Evolutionary conservation across 35 echinoderm and acorn worm genomes (phyloP), one percentile per base, ranked within the genome.

Genomic region (Amphiura filiformis): DNA sequence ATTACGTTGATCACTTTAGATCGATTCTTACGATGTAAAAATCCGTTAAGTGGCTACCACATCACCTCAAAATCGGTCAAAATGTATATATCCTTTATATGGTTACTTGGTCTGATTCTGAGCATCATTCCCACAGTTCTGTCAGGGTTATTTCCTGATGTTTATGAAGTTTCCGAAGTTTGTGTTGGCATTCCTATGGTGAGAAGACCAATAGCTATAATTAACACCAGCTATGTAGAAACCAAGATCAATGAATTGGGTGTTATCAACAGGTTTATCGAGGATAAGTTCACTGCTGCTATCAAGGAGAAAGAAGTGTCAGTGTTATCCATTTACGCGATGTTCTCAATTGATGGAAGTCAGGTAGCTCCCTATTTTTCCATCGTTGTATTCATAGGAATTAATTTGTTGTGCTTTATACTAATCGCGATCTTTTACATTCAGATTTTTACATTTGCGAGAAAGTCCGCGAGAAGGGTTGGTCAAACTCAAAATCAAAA

Each of bases 1-100:
- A 80, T 80, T 22, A 80, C 78, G 18, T 39, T 80, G 38, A 80
- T 80, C 5, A 80, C 35, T 80, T 17, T 80, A 35, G 78, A 80
- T 32, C 3, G 78, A 22, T 80, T 80, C 34, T 32, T 11, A 37
- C 13, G 78, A 37, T 4, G 7, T 7, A 18, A 37, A 32, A 12
- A 37, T 36, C 78, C 78, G 3, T 80, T 80, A 13, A 80, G 78
- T 37, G 15, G 13, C 1, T 26, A 18, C n/a, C 34, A 32, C 4
- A 2, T 70, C 7, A 70, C 1, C 7, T 23, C 61, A 70, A 18
- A 11, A 3, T 30, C 15, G 2, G 61, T 23, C 9, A 70, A 70
- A n/a, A 70, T 70, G 26, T 18, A 2, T 30, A 4, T 30, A 13
- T 2, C 28, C 26, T 3, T 30, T 70, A 30, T 70, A 3, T 70